Percentiles rank a stretch among this genome's conserved stretches.
Conservation (phyloP, 2,797 vertebrate species). For the Diplodus sargus region DNA sequence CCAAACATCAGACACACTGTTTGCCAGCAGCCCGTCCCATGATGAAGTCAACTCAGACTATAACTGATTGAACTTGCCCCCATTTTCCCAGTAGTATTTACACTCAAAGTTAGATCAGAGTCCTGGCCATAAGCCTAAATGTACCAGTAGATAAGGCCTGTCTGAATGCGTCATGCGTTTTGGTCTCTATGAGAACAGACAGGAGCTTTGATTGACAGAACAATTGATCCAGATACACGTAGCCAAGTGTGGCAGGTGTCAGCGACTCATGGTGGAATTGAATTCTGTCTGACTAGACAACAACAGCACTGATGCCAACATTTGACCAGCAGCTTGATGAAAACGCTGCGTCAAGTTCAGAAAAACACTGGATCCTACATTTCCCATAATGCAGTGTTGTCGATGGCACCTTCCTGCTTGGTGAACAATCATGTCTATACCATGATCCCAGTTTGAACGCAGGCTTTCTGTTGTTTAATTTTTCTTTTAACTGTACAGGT, state of each 20-base stretch:
- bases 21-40: background rate
- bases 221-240: background rate
- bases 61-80: background rate
- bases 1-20: background rate
- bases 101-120: background rate
- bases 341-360: background rate
- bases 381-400: background rate
- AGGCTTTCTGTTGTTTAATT: background rate
- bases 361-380: background rate
- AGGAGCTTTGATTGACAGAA: background rate
- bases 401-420: background rate
- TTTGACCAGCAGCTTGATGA: background rate
- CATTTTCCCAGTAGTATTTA: slow-evolving; percentile 21
- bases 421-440: background rate
- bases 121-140: background rate
- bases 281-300: too few species aligned
- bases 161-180: background rate
- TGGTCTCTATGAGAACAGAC: background rate
- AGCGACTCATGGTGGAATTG: background rate
- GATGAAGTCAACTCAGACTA: too few species aligned
- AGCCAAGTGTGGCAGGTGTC: background rate
- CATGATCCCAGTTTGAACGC: background rate
- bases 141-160: background rate
- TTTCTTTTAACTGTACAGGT: slow-evolving; percentile 68
- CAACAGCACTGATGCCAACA: background rate